Conservation (phyloP, 2,888 invertebrate genomes). For the Pandemis cinnamomeana region DNA sequence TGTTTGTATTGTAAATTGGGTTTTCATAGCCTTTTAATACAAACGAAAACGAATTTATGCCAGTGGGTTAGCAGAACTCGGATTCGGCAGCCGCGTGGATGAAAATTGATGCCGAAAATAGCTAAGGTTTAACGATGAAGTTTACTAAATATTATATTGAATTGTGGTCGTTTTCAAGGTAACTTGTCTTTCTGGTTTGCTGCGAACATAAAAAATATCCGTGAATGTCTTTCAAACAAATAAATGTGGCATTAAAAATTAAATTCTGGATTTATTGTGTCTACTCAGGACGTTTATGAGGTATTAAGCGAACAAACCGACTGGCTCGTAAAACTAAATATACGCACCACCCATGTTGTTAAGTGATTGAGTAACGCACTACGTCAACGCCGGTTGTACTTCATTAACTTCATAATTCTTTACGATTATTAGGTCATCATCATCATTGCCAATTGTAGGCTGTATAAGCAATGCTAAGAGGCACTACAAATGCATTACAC, state of each 20-base stretch:
- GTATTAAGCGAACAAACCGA: constrained; percentile 53
- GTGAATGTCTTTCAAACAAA: constrained; percentile 17
- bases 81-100: background rate
- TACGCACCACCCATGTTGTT: constrained; percentile 53
- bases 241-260: constrained; percentile 32
- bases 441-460: too few relatives aligned
- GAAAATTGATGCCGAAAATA: background rate
- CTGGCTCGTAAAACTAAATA: constrained; percentile 63
- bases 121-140: background rate
- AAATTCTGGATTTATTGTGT: constrained; percentile 37
- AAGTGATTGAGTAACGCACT: constrained; percentile 49
- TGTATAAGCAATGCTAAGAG: too few relatives aligned
- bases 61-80: background rate
- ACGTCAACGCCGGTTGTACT: constrained; percentile 8
- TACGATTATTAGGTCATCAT: constrained; percentile 1
- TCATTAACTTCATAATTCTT: constrained; percentile 25
- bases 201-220: constrained; percentile 26
- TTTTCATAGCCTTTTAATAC: constrained; percentile 22
- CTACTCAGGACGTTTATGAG: constrained; percentile 56
- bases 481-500: too few relatives aligned
- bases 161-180: constrained; percentile 4
- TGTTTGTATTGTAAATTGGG: constrained; percentile 34
- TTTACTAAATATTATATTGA: background rate
- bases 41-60: constrained; percentile 11
- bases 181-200: background rate